Evolutionary conservation across 1,140 invertebrate species (phyloP), one percentile per base, ranked within the genome.

Genomic region (Drosophila baimaii): DNA sequence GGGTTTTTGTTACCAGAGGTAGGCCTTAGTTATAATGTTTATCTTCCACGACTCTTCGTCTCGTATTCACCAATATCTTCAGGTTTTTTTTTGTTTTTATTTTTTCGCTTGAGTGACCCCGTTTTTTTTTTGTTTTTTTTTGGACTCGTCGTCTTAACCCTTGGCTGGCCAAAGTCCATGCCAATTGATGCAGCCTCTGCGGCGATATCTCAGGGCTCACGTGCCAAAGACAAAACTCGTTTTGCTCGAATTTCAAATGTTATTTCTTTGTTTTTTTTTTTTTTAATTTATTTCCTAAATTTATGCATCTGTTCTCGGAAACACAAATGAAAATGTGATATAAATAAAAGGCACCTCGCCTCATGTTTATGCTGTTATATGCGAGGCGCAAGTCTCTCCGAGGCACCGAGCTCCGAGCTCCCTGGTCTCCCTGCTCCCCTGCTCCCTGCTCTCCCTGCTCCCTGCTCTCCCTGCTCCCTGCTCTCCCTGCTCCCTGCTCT

Each of bases 141-240:
- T 13, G n/a, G n/a, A n/a, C n/a, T n/a, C n/a, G 13, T 21, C 9
- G n/a, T 43, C 12, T 52, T 19, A 61, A 33, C 37, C 54, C 54
- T 59, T 64, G 58, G 25, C 19, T 41, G 33, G 33, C 43, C 43
- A 68, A 68, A 64, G 64, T 64, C 64, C 17, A 65, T 31, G 57
- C 63, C 44, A 65, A 65, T 58, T 5, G 33, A 56, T 19, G 15
- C 8, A 15, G 27, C 9, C 58, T 37, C 13, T 8, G 1, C 29
- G 19, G 15, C 2, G 35, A 44, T 12, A 23, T 41, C 61, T 41
- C 52, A 19, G 5, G 27, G 43, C 31, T 66, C 64, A 49, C 61
- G 43, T 68, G 61, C 25, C 25, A 68, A 54, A 35, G 19, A 5
- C 6, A 35, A 54, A 69, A 69, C 65, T 43, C 12, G 65, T 66